These are phyloP conservation scores for Lysandra bellargus DNA, from an alignment of 2,888 invertebrate species.

Conservation along the genomic window DNA sequence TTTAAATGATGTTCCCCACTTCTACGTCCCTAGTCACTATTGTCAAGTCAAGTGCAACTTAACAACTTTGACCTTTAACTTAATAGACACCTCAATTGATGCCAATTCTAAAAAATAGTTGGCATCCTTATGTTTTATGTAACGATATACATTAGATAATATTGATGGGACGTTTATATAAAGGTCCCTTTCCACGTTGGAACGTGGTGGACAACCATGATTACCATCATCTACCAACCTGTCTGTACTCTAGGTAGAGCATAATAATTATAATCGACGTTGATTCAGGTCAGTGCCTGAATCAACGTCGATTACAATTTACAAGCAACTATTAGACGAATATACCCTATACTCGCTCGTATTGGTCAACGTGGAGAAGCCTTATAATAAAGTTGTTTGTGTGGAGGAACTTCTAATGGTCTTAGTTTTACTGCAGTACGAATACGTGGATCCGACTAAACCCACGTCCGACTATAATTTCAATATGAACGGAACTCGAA, in stretches of 20 bases:
- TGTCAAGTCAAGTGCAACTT: constrained; percentile 22
- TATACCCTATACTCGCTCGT: too few relatives aligned
- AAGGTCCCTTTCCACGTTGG: neutral
- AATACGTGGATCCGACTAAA: neutral
- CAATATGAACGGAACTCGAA: neutral
- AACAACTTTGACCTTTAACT: constrained; percentile 14
- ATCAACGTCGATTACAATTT: too few relatives aligned
- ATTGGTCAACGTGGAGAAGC: too few relatives aligned
- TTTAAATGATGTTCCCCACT: neutral
- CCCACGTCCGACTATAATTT: neutral
- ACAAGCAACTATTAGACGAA: too few relatives aligned
- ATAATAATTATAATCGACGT: too few relatives aligned
- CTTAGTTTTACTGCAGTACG: neutral
- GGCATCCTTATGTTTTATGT: neutral
- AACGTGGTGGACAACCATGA: neutral
- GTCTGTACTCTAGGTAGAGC: too few relatives aligned
- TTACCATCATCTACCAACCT: too few relatives aligned
- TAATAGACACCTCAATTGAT: constrained; percentile 2
- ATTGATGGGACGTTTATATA: constrained; percentile 1
- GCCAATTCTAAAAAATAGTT: constrained; percentile 10
- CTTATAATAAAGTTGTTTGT: too few relatives aligned
- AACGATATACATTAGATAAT: constrained; percentile 3
- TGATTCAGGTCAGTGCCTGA: too few relatives aligned
- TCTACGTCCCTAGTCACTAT: neutral
- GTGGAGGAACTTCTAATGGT: neutral